phyloP scores from a whole-genome alignment of 2,113 vertebrate genomes.

The Pitta sordida region DNA sequence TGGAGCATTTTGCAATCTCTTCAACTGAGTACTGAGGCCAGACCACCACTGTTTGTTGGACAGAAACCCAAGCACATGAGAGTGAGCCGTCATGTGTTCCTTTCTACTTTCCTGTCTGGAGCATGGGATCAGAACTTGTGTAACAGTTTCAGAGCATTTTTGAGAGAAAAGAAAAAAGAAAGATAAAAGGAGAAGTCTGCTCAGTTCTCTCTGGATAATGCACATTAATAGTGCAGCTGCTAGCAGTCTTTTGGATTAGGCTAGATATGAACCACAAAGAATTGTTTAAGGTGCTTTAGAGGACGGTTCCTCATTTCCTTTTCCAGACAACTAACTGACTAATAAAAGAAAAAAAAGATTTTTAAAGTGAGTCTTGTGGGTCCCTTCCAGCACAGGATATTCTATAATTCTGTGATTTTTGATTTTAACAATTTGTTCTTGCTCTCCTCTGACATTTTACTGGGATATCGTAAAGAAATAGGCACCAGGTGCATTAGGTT shows the following conservation, averaged over 20 bases:
- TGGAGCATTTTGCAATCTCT: constrained; percentile 4
- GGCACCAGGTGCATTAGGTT: neutral
- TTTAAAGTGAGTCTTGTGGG: neutral
- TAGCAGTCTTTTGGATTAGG: neutral
- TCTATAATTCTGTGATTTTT: neutral
- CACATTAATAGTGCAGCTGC: neutral
- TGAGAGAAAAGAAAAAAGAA: neutral
- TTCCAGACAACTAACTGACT: neutral
- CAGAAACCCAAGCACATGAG: neutral
- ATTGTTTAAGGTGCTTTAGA: neutral
- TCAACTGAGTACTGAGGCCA: neutral
- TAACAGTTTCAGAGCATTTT: neutral
- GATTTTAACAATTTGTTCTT: neutral
- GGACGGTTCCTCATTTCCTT: neutral
- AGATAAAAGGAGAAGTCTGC: neutral
- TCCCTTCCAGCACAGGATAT: neutral
- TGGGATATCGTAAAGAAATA: neutral
- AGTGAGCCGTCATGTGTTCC: neutral
- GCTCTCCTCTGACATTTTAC: neutral
- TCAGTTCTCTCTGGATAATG: neutral
- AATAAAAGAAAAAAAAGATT: neutral
- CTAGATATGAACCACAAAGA: neutral
- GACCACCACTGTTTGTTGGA: neutral
- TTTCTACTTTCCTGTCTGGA: neutral
- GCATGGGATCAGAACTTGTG: neutral